A percentile compares a stretch with the other conserved stretches of the same genome.
Evolutionary conservation across 2,797 vertebrate genomes (phyloP).

Genomic region (Mormyrops boulengeri): DNA sequence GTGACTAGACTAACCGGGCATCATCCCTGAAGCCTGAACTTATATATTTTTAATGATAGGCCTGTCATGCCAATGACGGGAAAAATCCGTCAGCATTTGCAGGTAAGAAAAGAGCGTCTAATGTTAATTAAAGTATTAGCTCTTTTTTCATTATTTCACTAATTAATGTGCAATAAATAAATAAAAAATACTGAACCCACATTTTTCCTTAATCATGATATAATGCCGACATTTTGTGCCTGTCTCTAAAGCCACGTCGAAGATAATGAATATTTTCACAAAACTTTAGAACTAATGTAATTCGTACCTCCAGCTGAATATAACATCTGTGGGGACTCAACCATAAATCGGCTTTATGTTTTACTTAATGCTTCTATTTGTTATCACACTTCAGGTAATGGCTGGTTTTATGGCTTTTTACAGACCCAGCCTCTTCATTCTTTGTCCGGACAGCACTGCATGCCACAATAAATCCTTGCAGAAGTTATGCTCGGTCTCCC

Average conservation of each 20-base stretch:
- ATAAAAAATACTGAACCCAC: neutral
- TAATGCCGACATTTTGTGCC: neutral
- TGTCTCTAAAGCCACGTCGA: neutral
- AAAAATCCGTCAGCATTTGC: neutral
- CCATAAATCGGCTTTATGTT: conserved; percentile 1
- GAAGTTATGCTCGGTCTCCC: neutral
- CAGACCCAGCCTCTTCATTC: neutral
- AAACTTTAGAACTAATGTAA: neutral
- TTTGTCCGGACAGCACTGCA: neutral
- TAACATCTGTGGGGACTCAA: neutral
- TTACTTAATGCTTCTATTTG: neutral
- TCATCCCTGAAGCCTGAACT: neutral
- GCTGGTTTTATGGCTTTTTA: neutral
- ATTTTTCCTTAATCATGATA: neutral
- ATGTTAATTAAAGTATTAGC: neutral
- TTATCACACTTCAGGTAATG: neutral
- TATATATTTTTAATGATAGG: neutral
- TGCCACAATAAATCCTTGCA: neutral
- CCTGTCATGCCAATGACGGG: neutral
- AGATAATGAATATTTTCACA: neutral
- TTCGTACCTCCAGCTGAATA: neutral
- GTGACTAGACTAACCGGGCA: neutral
- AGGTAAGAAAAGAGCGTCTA: neutral
- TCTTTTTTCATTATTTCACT: neutral
- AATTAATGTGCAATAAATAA: neutral